These are phyloP conservation scores for Hippocampus kuda DNA, from an alignment of 2,797 vertebrate genomes.

Conservation along the genomic window DNA sequence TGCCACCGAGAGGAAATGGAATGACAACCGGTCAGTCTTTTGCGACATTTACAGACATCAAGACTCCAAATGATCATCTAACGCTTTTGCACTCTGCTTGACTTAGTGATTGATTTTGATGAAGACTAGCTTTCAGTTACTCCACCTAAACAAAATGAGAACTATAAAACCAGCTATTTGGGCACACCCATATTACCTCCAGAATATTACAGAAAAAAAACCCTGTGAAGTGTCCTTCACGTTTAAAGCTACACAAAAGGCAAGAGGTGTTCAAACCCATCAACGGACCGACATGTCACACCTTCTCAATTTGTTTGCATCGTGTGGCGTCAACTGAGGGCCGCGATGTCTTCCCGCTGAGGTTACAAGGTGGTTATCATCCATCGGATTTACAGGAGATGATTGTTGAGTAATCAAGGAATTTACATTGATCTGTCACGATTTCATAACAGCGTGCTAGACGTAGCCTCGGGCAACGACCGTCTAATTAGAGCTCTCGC, in stretches of 20 bases:
- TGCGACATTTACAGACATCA: not conserved
- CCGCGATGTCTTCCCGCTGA: slow-evolving; percentile 18
- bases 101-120: slow-evolving; percentile 13
- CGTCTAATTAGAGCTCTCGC: slow-evolving; percentile 25
- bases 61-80: not conserved
- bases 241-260: slow-evolving; percentile 25
- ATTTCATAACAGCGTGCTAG: slow-evolving; percentile 14
- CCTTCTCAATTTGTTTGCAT: slow-evolving; percentile 13
- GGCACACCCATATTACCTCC: slow-evolving; percentile 8
- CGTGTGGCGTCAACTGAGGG: not conserved
- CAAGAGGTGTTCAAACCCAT: slow-evolving; percentile 17
- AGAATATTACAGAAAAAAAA: not conserved
- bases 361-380: slow-evolving; percentile 45
- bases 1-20: slow-evolving; percentile 14
- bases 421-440: slow-evolving; percentile 23
- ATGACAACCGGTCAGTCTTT: not conserved
- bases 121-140: slow-evolving; percentile 28
- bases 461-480: slow-evolving; percentile 8
- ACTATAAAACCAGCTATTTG: slow-evolving; percentile 13
- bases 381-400: slow-evolving; percentile 59
- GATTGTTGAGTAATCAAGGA: slow-evolving; percentile 51
- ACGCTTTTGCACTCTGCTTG: slow-evolving; percentile 5
- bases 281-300: slow-evolving; percentile 25
- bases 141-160: slow-evolving; percentile 10
- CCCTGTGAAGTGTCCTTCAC: not conserved